A percentile compares a stretch with the other conserved stretches of the same genome.
These are phyloP conservation scores for Limnephilus marmoratus DNA, from an alignment of 2,888 invertebrate species.

Conservation along the genomic window DNA sequence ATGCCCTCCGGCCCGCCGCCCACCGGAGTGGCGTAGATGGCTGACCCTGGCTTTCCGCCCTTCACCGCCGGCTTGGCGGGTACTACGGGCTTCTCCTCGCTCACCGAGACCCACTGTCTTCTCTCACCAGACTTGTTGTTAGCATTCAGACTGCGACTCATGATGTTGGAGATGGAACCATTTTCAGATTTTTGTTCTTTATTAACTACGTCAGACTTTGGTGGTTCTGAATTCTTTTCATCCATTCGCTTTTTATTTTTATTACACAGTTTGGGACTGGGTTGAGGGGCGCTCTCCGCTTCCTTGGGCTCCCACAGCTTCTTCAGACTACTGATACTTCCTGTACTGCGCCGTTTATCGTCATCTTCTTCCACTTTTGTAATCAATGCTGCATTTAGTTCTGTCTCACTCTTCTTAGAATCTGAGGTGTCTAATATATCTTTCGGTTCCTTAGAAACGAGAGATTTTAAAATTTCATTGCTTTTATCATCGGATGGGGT, in stretches of 20 bases:
- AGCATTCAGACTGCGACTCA: constrained; percentile 64
- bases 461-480: constrained; percentile 63
- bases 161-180: constrained; percentile 58
- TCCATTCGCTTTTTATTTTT: constrained; percentile 71
- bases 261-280: constrained; percentile 81
- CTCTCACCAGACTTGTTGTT: constrained; percentile 69
- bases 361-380: constrained; percentile 81
- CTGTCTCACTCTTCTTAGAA: constrained; percentile 68
- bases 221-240: constrained; percentile 66
- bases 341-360: constrained; percentile 93
- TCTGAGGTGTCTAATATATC: constrained; percentile 70
- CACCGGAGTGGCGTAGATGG: constrained; percentile 90
- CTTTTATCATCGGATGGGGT: constrained; percentile 70
- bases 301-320: constrained; percentile 94
- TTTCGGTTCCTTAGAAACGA: constrained; percentile 68
- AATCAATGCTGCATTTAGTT: constrained; percentile 67
- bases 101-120: constrained; percentile 76
- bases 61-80: constrained; percentile 83
- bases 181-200: constrained; percentile 63
- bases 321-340: constrained; percentile 94
- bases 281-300: constrained; percentile 75
- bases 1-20: constrained; percentile 82
- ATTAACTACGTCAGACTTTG: constrained; percentile 64
- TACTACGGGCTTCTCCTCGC: constrained; percentile 81
- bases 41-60: constrained; percentile 79